Evolutionary conservation across 2,113 vertebrate species (phyloP).

Genomic region (Aegotheles bennettii): DNA sequence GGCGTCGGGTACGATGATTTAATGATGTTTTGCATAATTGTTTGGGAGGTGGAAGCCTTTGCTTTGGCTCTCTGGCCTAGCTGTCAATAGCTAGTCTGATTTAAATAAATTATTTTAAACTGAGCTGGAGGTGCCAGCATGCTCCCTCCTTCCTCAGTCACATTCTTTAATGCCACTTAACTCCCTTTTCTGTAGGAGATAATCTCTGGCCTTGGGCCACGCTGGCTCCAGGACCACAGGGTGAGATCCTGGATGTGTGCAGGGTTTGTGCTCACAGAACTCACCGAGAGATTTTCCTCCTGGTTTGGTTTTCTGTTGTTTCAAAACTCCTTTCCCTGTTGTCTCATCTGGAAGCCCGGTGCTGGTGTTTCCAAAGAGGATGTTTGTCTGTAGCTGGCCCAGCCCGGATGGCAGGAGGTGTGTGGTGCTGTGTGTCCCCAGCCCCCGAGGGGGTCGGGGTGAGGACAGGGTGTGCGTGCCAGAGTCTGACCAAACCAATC

Average conservation of each 20-base stretch:
- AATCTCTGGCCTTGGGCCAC: neutral
- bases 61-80: neutral
- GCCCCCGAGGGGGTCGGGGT: accelerated
- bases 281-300: neutral
- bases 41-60: neutral
- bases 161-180: neutral
- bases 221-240: neutral
- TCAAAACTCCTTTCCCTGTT: neutral
- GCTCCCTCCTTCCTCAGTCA: neutral
- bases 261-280: neutral
- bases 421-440: neutral
- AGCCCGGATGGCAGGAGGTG: too few relatives aligned
- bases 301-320: neutral
- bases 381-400: neutral
- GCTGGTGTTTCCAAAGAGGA: neutral
- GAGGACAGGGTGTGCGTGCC: neutral
- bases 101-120: neutral
- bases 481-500: neutral
- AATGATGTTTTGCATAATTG: neutral
- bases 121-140: neutral
- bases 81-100: neutral
- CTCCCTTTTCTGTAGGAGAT: neutral
- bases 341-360: accelerated
- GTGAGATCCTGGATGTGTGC: neutral
- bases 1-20: neutral